Conservation (phyloP, 2,113 vertebrate species). For the Engraulis encrasicolus region DNA sequence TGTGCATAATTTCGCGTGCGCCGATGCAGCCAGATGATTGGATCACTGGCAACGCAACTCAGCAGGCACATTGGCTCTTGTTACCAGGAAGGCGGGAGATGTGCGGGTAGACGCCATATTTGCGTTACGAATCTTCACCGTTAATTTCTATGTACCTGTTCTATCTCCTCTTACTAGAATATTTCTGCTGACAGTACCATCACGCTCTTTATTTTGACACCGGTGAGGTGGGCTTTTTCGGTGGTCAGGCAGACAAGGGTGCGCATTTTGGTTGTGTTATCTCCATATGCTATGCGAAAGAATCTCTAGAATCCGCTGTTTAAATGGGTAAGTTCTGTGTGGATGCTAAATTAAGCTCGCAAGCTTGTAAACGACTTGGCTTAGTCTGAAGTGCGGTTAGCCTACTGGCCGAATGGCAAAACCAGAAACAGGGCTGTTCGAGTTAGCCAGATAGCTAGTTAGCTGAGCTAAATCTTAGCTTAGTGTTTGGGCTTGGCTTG, state of each 20-base stretch:
- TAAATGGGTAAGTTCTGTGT: conserved; percentile 4
- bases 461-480: neutral
- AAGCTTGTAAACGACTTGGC: conserved; percentile 2
- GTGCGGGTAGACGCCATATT: too few species aligned
- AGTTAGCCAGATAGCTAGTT: neutral
- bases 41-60: too few species aligned
- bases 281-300: neutral
- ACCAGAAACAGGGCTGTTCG: neutral
- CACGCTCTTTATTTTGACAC: conserved; percentile 21
- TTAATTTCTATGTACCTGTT: too few species aligned
- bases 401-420: conserved; percentile 9
- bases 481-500: neutral
- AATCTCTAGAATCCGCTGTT: neutral
- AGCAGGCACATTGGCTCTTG: too few species aligned
- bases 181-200: conserved; percentile 9
- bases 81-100: too few species aligned
- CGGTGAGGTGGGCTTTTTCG: conserved; percentile 16
- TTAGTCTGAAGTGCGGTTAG: neutral
- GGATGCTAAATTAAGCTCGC: neutral
- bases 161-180: too few species aligned
- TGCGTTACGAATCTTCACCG: too few species aligned
- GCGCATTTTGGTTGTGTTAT: neutral
- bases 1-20: too few species aligned
- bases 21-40: too few species aligned
- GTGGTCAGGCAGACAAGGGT: neutral